Percentiles rank a stretch among this genome's conserved stretches.
Conservation (phyloP, 2,888 invertebrate genomes). For the Dioctria linearis region DNA sequence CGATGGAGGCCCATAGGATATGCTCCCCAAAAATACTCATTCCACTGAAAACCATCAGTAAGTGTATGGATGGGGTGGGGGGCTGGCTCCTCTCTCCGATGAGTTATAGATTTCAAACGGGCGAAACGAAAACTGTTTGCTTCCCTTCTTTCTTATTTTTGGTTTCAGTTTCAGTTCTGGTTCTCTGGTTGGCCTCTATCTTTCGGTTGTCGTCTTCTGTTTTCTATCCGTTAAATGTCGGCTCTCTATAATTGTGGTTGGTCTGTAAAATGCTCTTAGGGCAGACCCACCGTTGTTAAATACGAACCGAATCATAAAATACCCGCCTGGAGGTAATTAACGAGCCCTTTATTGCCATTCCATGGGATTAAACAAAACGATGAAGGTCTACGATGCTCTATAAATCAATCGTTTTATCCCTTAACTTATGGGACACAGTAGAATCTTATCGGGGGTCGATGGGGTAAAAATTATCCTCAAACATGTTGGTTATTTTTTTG, state of each 20-base stretch:
- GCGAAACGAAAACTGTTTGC: constrained; percentile 46
- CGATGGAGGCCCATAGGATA: constrained; percentile 38
- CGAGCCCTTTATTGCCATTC: constrained; percentile 65
- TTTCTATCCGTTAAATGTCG: constrained; percentile 47
- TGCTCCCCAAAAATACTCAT: neutral
- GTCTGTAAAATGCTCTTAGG: constrained; percentile 44
- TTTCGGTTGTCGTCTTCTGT: constrained; percentile 52
- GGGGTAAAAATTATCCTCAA: constrained; percentile 33
- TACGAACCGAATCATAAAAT: constrained; percentile 59
- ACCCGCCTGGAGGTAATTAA: constrained; percentile 65
- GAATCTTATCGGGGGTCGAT: constrained; percentile 53
- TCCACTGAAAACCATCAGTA: neutral
- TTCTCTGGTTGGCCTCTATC: constrained; percentile 35
- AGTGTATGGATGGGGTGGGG: neutral
- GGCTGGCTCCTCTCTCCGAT: constrained; percentile 44
- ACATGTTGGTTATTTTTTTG: constrained; percentile 3
- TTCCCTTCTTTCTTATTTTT: constrained; percentile 46
- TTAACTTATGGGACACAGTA: constrained; percentile 56
- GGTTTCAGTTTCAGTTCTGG: constrained; percentile 18
- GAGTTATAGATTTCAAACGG: constrained; percentile 52
- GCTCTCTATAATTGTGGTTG: constrained; percentile 49
- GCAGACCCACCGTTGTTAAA: constrained; percentile 48
- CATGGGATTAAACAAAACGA: constrained; percentile 57
- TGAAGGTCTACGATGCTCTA: constrained; percentile 56
- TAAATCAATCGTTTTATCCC: constrained; percentile 58